These are phyloP conservation scores for Tinea pellionella DNA, from an alignment of 2,888 invertebrate genomes.

Conservation along the genomic window DNA sequence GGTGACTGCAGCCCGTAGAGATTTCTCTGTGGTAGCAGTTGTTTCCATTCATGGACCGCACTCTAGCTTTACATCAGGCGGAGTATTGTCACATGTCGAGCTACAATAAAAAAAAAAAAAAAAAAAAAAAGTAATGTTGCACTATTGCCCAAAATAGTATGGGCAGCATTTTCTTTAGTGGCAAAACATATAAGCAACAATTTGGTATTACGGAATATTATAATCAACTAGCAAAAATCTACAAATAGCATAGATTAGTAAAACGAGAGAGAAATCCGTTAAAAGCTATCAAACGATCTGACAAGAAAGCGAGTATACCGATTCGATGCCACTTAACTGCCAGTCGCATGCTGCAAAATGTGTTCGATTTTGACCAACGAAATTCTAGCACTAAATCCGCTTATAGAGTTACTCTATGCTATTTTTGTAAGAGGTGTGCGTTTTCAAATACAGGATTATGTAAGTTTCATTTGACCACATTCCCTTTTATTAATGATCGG, in stretches of 20 bases:
- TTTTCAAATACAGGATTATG: not conserved
- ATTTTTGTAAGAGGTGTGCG: not conserved
- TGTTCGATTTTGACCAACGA: not conserved
- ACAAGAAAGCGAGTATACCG: not conserved
- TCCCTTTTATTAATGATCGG: too few species aligned
- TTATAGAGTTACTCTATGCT: not conserved
- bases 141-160: too few species aligned
- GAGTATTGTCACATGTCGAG: too few species aligned
- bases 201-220: not conserved
- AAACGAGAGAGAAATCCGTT: conserved; percentile 4
- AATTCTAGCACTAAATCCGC: not conserved
- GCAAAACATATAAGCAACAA: too few species aligned
- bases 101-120: too few species aligned
- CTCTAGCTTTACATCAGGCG: too few species aligned
- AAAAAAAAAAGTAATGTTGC: too few species aligned
- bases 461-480: too few species aligned
- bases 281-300: not conserved
- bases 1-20: too few species aligned
- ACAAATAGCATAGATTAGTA: not conserved
- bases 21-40: too few species aligned
- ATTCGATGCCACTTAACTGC: not conserved
- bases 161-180: too few species aligned
- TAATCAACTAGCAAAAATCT: not conserved
- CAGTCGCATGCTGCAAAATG: not conserved
- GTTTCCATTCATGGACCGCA: too few species aligned